Evolutionary conservation across 2,113 vertebrate species (phyloP).

Genomic region (Procavia capensis): DNA sequence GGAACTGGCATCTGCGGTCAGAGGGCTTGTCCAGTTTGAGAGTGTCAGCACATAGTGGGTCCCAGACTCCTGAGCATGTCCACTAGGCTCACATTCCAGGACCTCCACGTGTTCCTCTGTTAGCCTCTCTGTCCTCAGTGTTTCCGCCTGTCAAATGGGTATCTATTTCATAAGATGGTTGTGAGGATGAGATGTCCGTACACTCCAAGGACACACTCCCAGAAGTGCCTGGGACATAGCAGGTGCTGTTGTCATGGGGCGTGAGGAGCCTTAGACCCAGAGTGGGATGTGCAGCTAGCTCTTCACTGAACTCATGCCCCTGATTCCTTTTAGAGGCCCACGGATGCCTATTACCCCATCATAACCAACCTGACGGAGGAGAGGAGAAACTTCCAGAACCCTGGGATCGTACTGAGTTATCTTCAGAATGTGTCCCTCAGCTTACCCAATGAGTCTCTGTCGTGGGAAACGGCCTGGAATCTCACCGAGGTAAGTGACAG

Average conservation of each 20-base stretch:
- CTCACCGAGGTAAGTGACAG: neutral
- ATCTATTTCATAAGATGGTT: fast-evolving
- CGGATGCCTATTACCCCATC: conserved; percentile 84
- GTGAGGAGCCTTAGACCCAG: neutral
- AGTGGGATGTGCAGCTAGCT: no score
- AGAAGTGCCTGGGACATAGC: fast-evolving
- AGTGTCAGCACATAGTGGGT: fast-evolving
- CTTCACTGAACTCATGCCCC: neutral
- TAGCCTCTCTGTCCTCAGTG: fast-evolving
- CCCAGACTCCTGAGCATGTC: fast-evolving
- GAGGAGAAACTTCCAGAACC: conserved; percentile 68
- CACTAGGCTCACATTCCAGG: neutral
- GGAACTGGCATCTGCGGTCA: no score
- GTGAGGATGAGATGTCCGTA: fast-evolving
- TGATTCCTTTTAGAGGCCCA: conserved; percentile 82
- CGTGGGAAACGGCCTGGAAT: conserved; percentile 82
- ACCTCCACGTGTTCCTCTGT: no score
- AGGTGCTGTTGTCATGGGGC: fast-evolving
- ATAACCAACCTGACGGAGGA: conserved; percentile 75
- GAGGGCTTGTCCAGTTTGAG: fast-evolving
- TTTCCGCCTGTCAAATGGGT: fast-evolving
- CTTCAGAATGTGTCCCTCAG: conserved; percentile 86
- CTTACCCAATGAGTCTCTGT: conserved; percentile 87
- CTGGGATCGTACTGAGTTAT: conserved; percentile 72
- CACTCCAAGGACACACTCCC: fast-evolving